Conservation (phyloP, 2,113 vertebrate genomes). For the Hippocampus zosterae region DNA sequence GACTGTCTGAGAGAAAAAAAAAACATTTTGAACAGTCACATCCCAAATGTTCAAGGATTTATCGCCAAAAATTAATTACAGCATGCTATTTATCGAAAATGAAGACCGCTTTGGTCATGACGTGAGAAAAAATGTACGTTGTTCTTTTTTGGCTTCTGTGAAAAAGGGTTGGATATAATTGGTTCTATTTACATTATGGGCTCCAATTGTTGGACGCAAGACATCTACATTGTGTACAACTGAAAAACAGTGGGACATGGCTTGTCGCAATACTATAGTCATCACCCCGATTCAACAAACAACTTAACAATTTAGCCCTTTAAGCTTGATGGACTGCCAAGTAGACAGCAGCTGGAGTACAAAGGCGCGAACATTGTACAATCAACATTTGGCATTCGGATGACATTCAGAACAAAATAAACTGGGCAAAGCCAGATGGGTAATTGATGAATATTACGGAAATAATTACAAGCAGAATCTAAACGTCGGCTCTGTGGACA, state of each 20-base stretch:
- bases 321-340: slow-evolving; percentile 46
- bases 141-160: not conserved
- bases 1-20: not conserved
- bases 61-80: not conserved
- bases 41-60: not conserved
- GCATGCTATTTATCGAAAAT: not conserved
- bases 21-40: not conserved
- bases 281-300: slow-evolving; percentile 40
- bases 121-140: not conserved
- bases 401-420: slow-evolving; percentile 41
- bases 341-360: slow-evolving; percentile 51
- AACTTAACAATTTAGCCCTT: slow-evolving; percentile 35
- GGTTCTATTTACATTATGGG: slow-evolving; percentile 14
- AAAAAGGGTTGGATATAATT: slow-evolving; percentile 15
- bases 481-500: slow-evolving; percentile 24
- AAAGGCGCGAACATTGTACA: slow-evolving; percentile 36
- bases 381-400: slow-evolving; percentile 49
- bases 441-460: slow-evolving; percentile 38
- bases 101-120: not conserved
- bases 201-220: slow-evolving; percentile 9
- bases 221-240: slow-evolving; percentile 24
- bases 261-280: slow-evolving; percentile 40
- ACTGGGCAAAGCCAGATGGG: slow-evolving; percentile 41
- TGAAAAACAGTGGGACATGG: slow-evolving; percentile 27
- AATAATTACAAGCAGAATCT: slow-evolving; percentile 16